These are phyloP conservation scores for Chaenocephalus aceratus DNA, from an alignment of 2,113 vertebrate genomes.

Conservation along the genomic window DNA sequence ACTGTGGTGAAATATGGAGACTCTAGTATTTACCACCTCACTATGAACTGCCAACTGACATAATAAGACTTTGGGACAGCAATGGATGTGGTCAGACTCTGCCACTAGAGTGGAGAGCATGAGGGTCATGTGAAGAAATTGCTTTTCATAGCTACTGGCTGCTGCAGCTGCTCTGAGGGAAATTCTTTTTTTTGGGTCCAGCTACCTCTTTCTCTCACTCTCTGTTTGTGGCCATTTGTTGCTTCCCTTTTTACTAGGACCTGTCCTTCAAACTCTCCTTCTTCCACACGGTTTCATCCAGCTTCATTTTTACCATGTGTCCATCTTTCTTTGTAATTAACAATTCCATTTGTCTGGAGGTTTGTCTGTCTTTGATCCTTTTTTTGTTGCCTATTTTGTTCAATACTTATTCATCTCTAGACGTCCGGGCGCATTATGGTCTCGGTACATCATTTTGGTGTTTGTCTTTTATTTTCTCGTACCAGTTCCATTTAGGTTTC, in stretches of 20 bases:
- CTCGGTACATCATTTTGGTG: slow-evolving; percentile 34
- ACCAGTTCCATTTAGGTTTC: slow-evolving; percentile 45
- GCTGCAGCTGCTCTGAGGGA: slow-evolving; percentile 29
- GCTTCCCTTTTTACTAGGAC: not conserved
- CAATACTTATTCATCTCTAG: slow-evolving; percentile 23
- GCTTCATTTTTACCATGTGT: not conserved
- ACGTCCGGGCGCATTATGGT: slow-evolving; percentile 8
- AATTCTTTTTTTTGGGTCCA: slow-evolving; percentile 8
- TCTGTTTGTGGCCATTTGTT: not conserved
- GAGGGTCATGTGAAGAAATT: slow-evolving; percentile 49
- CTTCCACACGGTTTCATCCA: not conserved
- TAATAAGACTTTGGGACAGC: slow-evolving; percentile 62
- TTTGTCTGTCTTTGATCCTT: slow-evolving; percentile 10
- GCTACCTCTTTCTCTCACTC: slow-evolving; percentile 6
- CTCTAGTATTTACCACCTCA: slow-evolving; percentile 51
- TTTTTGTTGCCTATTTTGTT: slow-evolving; percentile 17
- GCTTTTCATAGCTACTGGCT: slow-evolving; percentile 35
- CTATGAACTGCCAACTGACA: slow-evolving; percentile 58
- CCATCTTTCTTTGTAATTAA: slow-evolving; percentile 10
- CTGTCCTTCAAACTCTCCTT: not conserved
- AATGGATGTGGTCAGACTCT: slow-evolving; percentile 59
- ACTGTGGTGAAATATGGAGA: slow-evolving; percentile 62
- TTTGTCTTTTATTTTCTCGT: slow-evolving; percentile 50
- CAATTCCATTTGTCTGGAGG: slow-evolving; percentile 27
- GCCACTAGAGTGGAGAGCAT: slow-evolving; percentile 54